Evolutionary conservation across 2,888 invertebrate species (phyloP), one percentile per base, ranked within the genome.

Genomic region (Dorcus parallelipipedus): DNA sequence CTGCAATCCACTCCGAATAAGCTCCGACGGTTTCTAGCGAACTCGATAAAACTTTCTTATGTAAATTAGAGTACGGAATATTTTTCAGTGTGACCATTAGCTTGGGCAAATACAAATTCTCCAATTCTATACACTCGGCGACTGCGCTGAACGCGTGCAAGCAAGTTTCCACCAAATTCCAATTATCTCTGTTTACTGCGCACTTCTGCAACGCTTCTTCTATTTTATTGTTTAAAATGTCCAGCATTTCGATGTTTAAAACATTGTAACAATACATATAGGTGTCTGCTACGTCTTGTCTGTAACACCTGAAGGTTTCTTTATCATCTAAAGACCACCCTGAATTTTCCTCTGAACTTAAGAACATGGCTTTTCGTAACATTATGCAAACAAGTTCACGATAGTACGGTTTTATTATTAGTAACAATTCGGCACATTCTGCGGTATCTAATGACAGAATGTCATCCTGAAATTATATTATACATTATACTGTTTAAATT

Each of bases 1-100:
- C 83, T 62, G 85, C 84, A 56, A 95, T 83, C 95, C 95, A 96
- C 67, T 90, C 87, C 17, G 94, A 90, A 80, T 93, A 95, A 0
- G 90, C 65, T 85, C 89, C 93, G 52, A 93, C 84, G 53, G 90
- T 88, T 70, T 91, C 89, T 49, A 93, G 81, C 9, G 91, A 87
- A 0, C 90, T 89, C 38, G 85, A 85, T 51, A 91, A 80, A 48
- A 90, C 82, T 68, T 84, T 67, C 3, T 42, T 79, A 67, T 85
- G 82, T 49, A 85, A 72, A 68, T 83, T 82, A 33, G 80, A 80
- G 69, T 85, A 86, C 0, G 88, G 88, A 65, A 90, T 83, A 63
- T 81, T 80, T 49, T 83, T 82, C 9, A 90, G 78, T 2, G 84
- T 80, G n/a, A 79, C 76, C 78, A 86, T 83, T 61, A 89, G 76